Evolutionary conservation across 1,140 invertebrate genomes (phyloP), one percentile per base, ranked within the genome.

Genomic region (Aphelinus certus): DNA sequence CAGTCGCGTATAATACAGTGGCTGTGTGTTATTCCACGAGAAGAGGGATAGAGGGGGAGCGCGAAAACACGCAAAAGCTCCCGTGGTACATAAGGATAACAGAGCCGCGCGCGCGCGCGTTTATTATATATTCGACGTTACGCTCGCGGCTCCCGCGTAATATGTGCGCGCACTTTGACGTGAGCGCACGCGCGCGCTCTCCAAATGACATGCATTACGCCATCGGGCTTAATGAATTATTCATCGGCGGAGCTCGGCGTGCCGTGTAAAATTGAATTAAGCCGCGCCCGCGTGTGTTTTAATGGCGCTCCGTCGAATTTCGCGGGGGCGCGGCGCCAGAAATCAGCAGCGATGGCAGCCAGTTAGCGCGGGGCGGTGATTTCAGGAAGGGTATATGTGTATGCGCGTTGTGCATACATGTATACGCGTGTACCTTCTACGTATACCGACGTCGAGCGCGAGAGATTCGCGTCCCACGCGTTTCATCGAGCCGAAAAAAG

Each of bases 191-290:
- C 62, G 56, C 42, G n/a, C 26, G 26, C 26, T 26, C 26, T 26
- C 26, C 43, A 55, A 73, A 67, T 62, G 71, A 60, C 63, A 43
- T 62, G 71, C 57, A 73, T 73, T 73, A 67, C 43, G 56, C 47
- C 64, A 67, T 67, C 7, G 57, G 43, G 57, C 26, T 61, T 61
- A 53, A 73, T 73, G 72, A 74, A 74, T 74, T 55, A 74, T 74
- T 61, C 72, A 74, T 74, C 3, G 56, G 48, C 49, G 9, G 3
- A 43, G 53, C 45, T 66, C 46, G 55, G 10, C 45, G 42, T 57
- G 42, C 53, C 56, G 47, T 51, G 49, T 43, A 55, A 73, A 73
- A 73, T 73, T 48, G 48, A 73, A 73, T 73, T 66, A 62, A 73
- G 55, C 57, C 67, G 26, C 53, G 48, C 47, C 1, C 48, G 10